These are phyloP conservation scores for Drosophila nebulosa DNA, from an alignment of 1,140 invertebrate species.

Conservation along the genomic window DNA sequence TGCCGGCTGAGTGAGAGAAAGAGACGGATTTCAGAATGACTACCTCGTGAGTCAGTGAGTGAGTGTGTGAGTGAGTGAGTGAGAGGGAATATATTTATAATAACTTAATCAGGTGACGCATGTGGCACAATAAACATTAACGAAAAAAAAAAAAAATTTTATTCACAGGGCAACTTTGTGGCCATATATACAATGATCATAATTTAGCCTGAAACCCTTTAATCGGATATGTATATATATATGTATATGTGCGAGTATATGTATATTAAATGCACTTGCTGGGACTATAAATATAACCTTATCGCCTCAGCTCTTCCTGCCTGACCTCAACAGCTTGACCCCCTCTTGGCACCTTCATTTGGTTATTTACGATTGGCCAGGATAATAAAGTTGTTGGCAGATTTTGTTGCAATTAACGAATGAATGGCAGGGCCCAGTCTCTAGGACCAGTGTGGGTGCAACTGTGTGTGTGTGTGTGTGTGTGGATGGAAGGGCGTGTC, in stretches of 20 bases:
- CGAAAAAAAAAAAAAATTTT: background rate
- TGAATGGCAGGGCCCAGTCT: background rate
- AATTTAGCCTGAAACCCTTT: slow-evolving; percentile 40
- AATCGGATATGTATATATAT: slow-evolving; percentile 31
- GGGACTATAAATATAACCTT: slow-evolving; percentile 48
- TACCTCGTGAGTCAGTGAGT: background rate
- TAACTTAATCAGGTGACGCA: slow-evolving; percentile 50
- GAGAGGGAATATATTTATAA: slow-evolving; percentile 38
- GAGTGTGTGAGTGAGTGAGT: background rate
- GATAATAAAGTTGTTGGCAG: slow-evolving; percentile 53
- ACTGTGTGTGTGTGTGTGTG: background rate
- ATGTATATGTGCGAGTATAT: slow-evolving; percentile 24
- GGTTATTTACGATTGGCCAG: slow-evolving; percentile 39
- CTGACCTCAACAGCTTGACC: background rate
- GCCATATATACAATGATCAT: slow-evolving; percentile 36
- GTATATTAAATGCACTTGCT: slow-evolving; percentile 52
- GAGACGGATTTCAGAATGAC: background rate
- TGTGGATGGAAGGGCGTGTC: background rate
- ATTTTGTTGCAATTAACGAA: slow-evolving; percentile 49
- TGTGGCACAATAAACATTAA: slow-evolving; percentile 49
- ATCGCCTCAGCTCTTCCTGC: background rate
- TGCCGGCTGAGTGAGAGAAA: background rate
- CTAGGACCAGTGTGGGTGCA: background rate
- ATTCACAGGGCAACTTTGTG: background rate
- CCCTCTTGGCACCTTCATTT: background rate